Evolutionary conservation across 2,888 invertebrate species (phyloP).

Genomic region (Zaprionus lineosus): DNA sequence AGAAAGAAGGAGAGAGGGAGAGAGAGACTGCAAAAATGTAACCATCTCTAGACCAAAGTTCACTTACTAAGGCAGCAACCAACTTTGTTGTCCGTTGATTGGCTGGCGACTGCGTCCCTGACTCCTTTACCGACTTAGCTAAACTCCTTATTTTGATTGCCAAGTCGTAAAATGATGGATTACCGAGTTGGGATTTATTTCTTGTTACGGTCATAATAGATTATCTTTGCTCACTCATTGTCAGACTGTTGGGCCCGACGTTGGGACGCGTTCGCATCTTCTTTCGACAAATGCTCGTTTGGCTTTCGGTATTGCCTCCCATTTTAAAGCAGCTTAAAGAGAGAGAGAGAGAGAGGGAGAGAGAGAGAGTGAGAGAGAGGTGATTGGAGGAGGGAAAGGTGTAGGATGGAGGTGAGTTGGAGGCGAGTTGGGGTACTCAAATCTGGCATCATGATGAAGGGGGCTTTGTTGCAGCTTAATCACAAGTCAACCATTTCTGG

Average conservation of each 20-base stretch:
- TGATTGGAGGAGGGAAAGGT: too few relatives aligned
- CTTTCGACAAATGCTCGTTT: slow-evolving; percentile 67
- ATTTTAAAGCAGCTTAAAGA: slow-evolving; percentile 45
- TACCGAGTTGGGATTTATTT: slow-evolving; percentile 76
- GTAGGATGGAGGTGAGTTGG: too few relatives aligned
- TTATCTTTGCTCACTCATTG: slow-evolving; percentile 77
- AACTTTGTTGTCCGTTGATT: slow-evolving; percentile 63
- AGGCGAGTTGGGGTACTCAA: too few relatives aligned
- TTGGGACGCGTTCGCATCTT: slow-evolving; percentile 38
- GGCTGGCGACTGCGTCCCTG: slow-evolving; percentile 30
- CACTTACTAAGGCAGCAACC: slow-evolving; percentile 20
- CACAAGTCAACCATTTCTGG: slow-evolving; percentile 15
- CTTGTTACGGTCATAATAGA: slow-evolving; percentile 78
- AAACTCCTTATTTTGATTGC: slow-evolving; percentile 79
- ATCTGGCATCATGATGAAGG: slow-evolving; percentile 37
- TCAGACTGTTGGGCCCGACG: slow-evolving; percentile 49
- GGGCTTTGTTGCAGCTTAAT: slow-evolving; percentile 49
- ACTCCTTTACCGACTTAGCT: slow-evolving; percentile 58
- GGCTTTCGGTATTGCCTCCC: slow-evolving; percentile 49
- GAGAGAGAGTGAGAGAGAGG: too few relatives aligned
- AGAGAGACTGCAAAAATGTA: too few relatives aligned
- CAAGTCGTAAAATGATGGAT: slow-evolving; percentile 77
- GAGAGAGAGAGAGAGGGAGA: too few relatives aligned
- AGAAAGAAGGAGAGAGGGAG: too few relatives aligned
- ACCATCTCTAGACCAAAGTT: slow-evolving; percentile 25